A percentile compares a stretch with the other conserved stretches of the same genome.
Evolutionary conservation across 2,797 vertebrate genomes (phyloP).

Genomic region (Eulemur albifrons): DNA sequence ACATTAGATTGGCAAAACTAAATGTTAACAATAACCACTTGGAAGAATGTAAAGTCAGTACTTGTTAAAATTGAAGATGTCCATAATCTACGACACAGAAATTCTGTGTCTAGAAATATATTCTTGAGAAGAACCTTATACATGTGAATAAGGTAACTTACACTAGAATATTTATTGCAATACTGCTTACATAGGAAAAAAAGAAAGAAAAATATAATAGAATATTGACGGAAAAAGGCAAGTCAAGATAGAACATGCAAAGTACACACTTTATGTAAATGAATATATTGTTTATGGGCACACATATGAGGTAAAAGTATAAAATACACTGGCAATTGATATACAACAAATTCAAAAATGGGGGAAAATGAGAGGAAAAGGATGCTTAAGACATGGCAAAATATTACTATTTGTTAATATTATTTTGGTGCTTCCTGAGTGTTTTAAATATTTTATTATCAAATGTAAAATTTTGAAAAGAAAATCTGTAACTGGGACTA

Average conservation of each 20-base stretch:
- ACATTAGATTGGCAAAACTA: not conserved
- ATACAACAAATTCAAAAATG: not conserved
- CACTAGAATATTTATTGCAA: not conserved
- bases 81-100: not conserved
- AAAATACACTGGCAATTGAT: not conserved
- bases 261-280: not conserved
- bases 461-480: not conserved
- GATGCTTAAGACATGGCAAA: not conserved
- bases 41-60: not conserved
- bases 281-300: not conserved
- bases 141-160: not conserved
- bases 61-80: not conserved
- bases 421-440: not conserved
- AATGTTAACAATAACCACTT: not conserved
- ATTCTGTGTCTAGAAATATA: not conserved
- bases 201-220: not conserved
- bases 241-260: not conserved
- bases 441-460: slow-evolving; percentile 8
- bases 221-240: not conserved
- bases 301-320: not conserved
- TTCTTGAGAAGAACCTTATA: not conserved
- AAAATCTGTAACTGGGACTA: not conserved
- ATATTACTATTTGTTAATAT: not conserved
- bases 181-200: not conserved
- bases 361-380: not conserved